These are phyloP conservation scores for Drosophila ohnishii DNA, from an alignment of 1,140 invertebrate genomes.

Conservation along the genomic window DNA sequence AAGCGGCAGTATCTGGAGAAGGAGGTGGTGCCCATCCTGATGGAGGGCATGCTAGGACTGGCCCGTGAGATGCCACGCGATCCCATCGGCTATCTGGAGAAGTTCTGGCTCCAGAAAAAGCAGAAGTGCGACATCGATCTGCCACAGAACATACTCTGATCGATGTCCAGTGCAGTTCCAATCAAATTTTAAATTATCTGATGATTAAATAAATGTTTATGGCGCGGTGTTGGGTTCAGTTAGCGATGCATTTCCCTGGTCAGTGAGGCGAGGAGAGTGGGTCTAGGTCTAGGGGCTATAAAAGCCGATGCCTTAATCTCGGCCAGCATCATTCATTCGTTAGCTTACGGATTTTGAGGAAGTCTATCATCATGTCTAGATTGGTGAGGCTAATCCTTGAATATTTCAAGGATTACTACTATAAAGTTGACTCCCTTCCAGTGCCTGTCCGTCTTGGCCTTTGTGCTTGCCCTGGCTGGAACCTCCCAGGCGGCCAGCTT, in stretches of 20 bases:
- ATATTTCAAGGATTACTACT: neutral
- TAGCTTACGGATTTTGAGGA: constrained; percentile 10
- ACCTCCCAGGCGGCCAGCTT: constrained; percentile 30
- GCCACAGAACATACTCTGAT: constrained; percentile 48
- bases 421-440: neutral
- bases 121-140: constrained; percentile 59
- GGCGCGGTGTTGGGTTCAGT: constrained; percentile 25
- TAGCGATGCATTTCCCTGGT: constrained; percentile 44
- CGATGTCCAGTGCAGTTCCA: neutral
- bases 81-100: constrained; percentile 56
- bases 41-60: constrained; percentile 63
- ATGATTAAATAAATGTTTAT: constrained; percentile 56
- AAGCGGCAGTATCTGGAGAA: constrained; percentile 42
- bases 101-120: constrained; percentile 55
- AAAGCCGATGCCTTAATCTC: constrained; percentile 15
- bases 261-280: constrained; percentile 30
- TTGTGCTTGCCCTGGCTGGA: constrained; percentile 32
- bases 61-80: constrained; percentile 59
- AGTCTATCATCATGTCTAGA: constrained; percentile 52
- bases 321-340: constrained; percentile 57
- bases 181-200: constrained; percentile 62
- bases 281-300: constrained; percentile 39
- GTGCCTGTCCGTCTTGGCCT: constrained; percentile 43
- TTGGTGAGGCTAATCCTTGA: constrained; percentile 44
- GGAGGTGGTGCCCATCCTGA: constrained; percentile 58